These are phyloP conservation scores for Anoplolepis gracilipes DNA, from an alignment of 1,140 invertebrate species.

Conservation along the genomic window DNA sequence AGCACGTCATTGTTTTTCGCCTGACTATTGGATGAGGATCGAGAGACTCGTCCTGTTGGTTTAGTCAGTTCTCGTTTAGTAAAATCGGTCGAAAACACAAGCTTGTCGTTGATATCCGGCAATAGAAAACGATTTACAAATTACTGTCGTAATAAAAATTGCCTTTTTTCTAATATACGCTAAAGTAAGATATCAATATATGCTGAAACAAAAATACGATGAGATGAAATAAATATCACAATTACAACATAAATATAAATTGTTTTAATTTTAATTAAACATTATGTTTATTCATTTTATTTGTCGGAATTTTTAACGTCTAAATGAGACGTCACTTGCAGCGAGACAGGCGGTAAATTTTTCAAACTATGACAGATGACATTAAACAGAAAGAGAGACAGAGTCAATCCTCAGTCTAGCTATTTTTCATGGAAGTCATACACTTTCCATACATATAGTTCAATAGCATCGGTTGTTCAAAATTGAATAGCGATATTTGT, in stretches of 20 bases:
- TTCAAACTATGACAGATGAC: background rate
- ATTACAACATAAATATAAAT: background rate
- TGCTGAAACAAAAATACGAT: background rate
- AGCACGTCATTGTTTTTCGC: slow-evolving; percentile 29
- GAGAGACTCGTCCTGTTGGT: slow-evolving; percentile 20
- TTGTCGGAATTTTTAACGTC: background rate
- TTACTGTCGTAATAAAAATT: background rate
- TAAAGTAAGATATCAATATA: background rate
- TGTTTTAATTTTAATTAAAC: background rate
- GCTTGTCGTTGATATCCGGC: slow-evolving; percentile 1
- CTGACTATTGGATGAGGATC: background rate
- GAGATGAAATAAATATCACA: background rate
- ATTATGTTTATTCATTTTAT: background rate
- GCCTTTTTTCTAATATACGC: background rate
- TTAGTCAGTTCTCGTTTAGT: slow-evolving; percentile 15
- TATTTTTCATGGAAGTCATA: slow-evolving; percentile 28
- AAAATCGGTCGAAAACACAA: slow-evolving; percentile 23
- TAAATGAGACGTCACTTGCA: background rate
- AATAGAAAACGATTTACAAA: slow-evolving; percentile 11
- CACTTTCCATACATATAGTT: slow-evolving; percentile 16
- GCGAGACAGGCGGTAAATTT: background rate
- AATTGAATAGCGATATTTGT: slow-evolving; percentile 55
- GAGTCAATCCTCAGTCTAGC: background rate
- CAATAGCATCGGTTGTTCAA: background rate
- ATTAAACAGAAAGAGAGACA: slow-evolving; percentile 1